Conservation (phyloP, 2,888 invertebrate genomes). For the Drosophila anomelani region DNA sequence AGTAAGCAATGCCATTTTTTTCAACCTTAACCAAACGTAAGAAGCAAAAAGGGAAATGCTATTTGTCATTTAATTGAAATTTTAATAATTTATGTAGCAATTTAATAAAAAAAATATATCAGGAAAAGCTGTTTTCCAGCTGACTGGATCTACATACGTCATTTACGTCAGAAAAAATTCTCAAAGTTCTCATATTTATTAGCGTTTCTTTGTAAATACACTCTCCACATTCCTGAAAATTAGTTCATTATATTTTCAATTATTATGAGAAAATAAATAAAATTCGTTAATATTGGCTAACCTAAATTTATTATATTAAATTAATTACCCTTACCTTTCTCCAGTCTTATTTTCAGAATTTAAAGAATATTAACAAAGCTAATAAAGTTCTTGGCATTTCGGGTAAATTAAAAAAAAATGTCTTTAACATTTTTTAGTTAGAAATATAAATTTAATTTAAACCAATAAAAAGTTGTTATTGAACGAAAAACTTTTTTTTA, state of each 20-base stretch:
- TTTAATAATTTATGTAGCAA: conserved; percentile 16
- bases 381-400: too few relatives aligned
- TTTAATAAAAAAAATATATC: background rate
- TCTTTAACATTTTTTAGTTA: too few relatives aligned
- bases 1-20: conserved; percentile 34
- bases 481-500: too few relatives aligned
- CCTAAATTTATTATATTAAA: background rate
- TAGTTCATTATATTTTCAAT: background rate
- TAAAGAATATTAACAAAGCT: too few relatives aligned
- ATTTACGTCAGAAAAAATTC: conserved; percentile 19
- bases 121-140: conserved; percentile 52
- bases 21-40: background rate
- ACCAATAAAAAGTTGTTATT: too few relatives aligned
- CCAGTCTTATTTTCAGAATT: too few relatives aligned
- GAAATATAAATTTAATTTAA: too few relatives aligned
- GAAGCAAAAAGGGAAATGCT: conserved; percentile 4
- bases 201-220: conserved; percentile 1
- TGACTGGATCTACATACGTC: conserved; percentile 33
- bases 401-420: too few relatives aligned
- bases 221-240: background rate
- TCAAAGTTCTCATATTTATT: conserved; percentile 24
- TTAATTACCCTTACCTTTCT: too few relatives aligned
- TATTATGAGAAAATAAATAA: background rate
- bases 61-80: conserved; percentile 12
- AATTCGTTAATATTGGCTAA: background rate